Conservation (phyloP, 2,113 vertebrate species). For the Orthonyx spaldingii region DNA sequence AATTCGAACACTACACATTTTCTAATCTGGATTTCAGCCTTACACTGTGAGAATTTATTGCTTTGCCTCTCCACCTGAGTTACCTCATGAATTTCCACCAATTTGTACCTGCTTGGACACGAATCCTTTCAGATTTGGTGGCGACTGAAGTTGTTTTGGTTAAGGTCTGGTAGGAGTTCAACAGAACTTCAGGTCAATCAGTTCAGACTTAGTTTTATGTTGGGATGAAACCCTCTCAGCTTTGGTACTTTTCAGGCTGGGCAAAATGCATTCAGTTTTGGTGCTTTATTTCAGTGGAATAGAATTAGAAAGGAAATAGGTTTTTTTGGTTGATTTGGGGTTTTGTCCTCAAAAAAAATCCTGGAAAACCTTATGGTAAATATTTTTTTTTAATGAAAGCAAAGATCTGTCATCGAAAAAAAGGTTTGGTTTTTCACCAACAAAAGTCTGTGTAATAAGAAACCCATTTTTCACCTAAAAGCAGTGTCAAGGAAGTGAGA, state of each 20-base stretch:
- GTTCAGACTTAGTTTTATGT: background rate
- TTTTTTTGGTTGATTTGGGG: too few relatives aligned
- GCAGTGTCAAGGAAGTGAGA: background rate
- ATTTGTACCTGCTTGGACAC: background rate
- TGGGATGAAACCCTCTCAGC: background rate
- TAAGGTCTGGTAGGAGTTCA: background rate
- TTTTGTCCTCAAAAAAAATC: too few relatives aligned
- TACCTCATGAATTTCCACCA: background rate
- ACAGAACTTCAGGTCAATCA: background rate
- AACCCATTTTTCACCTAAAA: background rate
- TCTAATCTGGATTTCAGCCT: background rate
- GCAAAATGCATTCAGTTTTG: background rate
- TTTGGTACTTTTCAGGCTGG: background rate
- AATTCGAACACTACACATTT: background rate
- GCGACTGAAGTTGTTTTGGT: background rate
- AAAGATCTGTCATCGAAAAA: background rate
- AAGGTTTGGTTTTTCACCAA: background rate
- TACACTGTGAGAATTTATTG: background rate
- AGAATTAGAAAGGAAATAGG: background rate
- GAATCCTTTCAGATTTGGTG: background rate
- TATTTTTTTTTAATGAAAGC: background rate
- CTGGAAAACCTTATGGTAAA: background rate
- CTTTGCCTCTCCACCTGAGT: background rate
- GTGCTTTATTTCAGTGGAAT: background rate
- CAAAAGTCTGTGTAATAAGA: background rate